Evolutionary conservation across 2,797 vertebrate species (phyloP).

Genomic region (Linurgus olivaceus): DNA sequence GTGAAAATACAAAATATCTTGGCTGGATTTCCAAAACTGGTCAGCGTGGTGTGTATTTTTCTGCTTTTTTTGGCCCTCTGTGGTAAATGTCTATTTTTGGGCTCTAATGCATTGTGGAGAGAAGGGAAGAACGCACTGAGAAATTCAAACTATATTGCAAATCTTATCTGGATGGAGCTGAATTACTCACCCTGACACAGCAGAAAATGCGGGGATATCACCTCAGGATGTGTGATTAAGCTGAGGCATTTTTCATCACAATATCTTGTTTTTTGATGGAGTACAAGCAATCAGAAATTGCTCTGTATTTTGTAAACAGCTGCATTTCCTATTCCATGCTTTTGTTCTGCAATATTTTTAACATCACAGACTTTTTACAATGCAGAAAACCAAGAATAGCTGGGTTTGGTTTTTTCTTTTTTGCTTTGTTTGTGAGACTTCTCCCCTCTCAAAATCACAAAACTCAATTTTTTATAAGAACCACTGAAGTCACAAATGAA

Average conservation of each 20-base stretch:
- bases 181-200: background rate
- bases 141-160: background rate
- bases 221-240: background rate
- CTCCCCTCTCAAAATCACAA: background rate
- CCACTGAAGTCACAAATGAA: background rate
- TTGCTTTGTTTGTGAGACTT: rapidly evolving
- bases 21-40: background rate
- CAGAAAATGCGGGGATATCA: background rate
- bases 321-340: background rate
- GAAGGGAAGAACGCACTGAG: background rate
- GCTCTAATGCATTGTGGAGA: background rate
- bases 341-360: background rate
- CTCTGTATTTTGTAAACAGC: background rate
- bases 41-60: background rate
- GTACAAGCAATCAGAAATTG: background rate
- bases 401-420: too few species aligned
- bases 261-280: background rate
- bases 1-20: background rate
- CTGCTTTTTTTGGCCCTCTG: background rate
- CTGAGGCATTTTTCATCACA: background rate
- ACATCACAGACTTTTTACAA: background rate
- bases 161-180: background rate
- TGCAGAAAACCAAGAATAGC: rapidly evolving
- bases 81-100: background rate
- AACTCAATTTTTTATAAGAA: background rate